Percentiles rank a stretch among this genome's conserved stretches.
Conservation (phyloP, 2,888 invertebrate species). For the Conchocele bisecta region DNA sequence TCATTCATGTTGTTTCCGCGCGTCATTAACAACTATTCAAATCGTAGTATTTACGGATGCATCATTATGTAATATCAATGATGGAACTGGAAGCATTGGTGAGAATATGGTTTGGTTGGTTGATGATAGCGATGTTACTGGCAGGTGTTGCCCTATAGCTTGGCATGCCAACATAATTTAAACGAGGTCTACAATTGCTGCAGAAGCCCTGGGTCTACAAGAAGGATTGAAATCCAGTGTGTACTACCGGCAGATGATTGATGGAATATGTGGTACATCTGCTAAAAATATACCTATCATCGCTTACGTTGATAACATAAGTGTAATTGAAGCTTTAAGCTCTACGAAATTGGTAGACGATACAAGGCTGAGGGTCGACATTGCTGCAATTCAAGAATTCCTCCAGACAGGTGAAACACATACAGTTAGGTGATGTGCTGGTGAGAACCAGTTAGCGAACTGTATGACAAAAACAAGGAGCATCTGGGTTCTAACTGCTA, state of each 20-base stretch:
- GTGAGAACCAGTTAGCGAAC: constrained; percentile 3
- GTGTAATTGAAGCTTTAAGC: constrained; percentile 38
- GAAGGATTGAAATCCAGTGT: constrained; percentile 12
- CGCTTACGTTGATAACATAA: constrained; percentile 36
- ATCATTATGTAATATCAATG: constrained; percentile 34
- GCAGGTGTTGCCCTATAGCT: constrained; percentile 35
- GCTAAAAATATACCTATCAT: constrained; percentile 26
- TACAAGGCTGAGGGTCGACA: constrained; percentile 32
- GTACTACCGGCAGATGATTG: constrained; percentile 21
- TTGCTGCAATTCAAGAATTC: constrained; percentile 32
- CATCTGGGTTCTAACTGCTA: neutral
- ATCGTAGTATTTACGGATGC: constrained; percentile 42
- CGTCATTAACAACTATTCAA: neutral
- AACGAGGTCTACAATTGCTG: constrained; percentile 3
- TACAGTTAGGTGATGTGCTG: neutral
- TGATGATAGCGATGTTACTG: too few species aligned
- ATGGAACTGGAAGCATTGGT: constrained; percentile 42
- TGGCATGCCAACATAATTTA: constrained; percentile 25
- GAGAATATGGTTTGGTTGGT: constrained; percentile 40
- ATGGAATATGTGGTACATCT: constrained; percentile 5
- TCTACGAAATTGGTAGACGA: constrained; percentile 50
- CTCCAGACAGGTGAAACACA: constrained; percentile 2
- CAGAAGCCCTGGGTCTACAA: constrained; percentile 18
- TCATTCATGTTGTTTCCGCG: constrained; percentile 25
- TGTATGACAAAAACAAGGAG: constrained; percentile 6